Base-by-base conservation (phyloP, 2,888 invertebrate species). In the Nomada fabriciana region DNA sequence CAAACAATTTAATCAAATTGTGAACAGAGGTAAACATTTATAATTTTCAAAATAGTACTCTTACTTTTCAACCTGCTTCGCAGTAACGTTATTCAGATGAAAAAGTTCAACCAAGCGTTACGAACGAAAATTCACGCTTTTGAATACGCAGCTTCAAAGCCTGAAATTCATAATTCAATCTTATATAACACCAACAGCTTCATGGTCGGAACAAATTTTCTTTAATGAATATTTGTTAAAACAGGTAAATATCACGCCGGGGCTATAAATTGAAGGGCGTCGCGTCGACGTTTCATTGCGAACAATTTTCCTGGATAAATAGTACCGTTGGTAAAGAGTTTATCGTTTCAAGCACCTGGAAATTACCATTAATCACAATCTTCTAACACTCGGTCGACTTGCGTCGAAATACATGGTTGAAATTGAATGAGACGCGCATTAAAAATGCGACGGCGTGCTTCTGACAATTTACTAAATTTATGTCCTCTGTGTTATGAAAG, bases 391-490 rank as follows among this genome's bases (percentile, higher is more conserved):
- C 42, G 25, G 11, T 13, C 2, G 25, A 15, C 2, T 18, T 20
- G 43, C 18, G 23, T 25, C 15, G 65, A 15, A 20, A 60, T 43
- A 43, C 10, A 10, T 10, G 47, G 11, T n/a, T 5, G 29, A 36
- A 18, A 25, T 29, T 15, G 23, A 65, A 71, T 11, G 23, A 25
- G 11, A 50, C 7, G 20, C 18, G 55, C 36, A 64, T 65, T 59
- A 71, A 71, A 71, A 59, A 25, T 50, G 47, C 29, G 29, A 18
- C n/a, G 20, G 50, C 42, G 15, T 57, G 64, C 50, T 25, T 7
- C 36, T 57, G 55, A 57, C 50, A 52, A 73, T 78, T 68, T 63
- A 61, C 57, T 29, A 61, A 67, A 73, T 50, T 65, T 52, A 50
- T 73, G 18, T 42, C 18, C 18, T 20, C 11, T 18, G 43, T 55